Conservation (phyloP, 2,797 vertebrate species). For the Epinephelus malabaricus region DNA sequence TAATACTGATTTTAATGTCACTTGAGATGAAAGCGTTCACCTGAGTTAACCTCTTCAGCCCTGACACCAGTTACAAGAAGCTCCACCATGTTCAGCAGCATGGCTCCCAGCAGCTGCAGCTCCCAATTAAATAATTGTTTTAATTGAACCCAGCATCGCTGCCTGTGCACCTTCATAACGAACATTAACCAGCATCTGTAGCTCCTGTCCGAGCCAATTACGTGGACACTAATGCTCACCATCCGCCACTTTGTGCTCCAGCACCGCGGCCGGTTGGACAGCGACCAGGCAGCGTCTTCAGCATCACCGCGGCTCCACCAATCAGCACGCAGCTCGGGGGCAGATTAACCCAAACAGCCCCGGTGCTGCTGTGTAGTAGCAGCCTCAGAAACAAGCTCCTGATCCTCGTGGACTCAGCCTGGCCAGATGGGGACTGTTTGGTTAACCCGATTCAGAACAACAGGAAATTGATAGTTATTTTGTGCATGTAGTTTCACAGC, state of each 20-base stretch:
- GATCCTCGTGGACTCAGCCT: constrained; percentile 59
- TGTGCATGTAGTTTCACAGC: neutral
- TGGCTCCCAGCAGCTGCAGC: constrained; percentile 14
- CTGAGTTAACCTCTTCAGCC: neutral
- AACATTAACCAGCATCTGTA: constrained; percentile 31
- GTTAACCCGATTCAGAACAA: neutral
- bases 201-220: constrained; percentile 42
- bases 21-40: neutral
- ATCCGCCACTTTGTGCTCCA: constrained; percentile 55
- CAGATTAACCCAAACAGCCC: constrained; percentile 73
- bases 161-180: constrained; percentile 13
- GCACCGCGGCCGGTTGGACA: constrained; percentile 80
- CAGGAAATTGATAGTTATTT: neutral
- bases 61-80: neutral
- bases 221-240: constrained; percentile 14
- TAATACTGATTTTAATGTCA: neutral
- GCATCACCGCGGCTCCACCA: constrained; percentile 80
- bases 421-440: constrained; percentile 33
- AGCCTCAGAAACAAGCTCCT: constrained; percentile 59
- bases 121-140: neutral
- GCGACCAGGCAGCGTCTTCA: constrained; percentile 74
- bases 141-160: constrained; percentile 27
- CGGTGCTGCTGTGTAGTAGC: constrained; percentile 68
- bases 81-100: neutral
- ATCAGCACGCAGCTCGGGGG: constrained; percentile 77